A percentile compares a stretch with the other conserved stretches of the same genome.
Evolutionary conservation across 1,140 invertebrate genomes (phyloP).

Genomic region (Chlorops oryzae): DNA sequence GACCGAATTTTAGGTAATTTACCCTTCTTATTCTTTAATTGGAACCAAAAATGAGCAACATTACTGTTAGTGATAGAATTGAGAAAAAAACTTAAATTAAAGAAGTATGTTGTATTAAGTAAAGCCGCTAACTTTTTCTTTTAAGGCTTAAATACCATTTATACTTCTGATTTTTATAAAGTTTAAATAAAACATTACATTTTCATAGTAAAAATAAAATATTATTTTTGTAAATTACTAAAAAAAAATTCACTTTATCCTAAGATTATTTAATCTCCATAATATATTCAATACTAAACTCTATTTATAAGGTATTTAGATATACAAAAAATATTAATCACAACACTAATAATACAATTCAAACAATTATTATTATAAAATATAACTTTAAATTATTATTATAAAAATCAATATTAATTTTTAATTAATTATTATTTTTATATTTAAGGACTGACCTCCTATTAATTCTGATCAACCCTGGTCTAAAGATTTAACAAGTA

Average conservation of each 20-base stretch:
- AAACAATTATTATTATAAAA: no score
- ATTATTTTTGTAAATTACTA: constrained; percentile 50
- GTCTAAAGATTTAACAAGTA: constrained; percentile 46
- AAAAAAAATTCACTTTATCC: constrained; percentile 27
- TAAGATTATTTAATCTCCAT: constrained; percentile 45
- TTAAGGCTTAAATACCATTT: constrained; percentile 51
- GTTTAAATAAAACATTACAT: constrained; percentile 54
- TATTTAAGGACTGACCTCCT: constrained; percentile 44
- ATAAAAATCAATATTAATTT: constrained; percentile 29
- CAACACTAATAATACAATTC: constrained; percentile 45
- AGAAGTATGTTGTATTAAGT: no score
- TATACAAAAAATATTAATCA: constrained; percentile 46
- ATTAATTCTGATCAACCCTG: constrained; percentile 50
- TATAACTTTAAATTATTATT: no score
- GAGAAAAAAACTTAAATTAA: constrained; percentile 43
- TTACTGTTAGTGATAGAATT: constrained; percentile 55
- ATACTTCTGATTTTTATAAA: constrained; percentile 54
- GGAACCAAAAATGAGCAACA: constrained; percentile 55
- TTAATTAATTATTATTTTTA: constrained; percentile 27
- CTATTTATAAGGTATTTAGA: constrained; percentile 56
- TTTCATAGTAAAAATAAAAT: constrained; percentile 55
- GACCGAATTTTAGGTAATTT: constrained; percentile 53
- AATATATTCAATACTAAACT: constrained; percentile 58
- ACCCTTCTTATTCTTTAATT: constrained; percentile 53
- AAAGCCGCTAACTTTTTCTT: constrained; percentile 52